Evolutionary conservation across 2,113 vertebrate species (phyloP).

Genomic region (Gasterosteus nipponicus): DNA sequence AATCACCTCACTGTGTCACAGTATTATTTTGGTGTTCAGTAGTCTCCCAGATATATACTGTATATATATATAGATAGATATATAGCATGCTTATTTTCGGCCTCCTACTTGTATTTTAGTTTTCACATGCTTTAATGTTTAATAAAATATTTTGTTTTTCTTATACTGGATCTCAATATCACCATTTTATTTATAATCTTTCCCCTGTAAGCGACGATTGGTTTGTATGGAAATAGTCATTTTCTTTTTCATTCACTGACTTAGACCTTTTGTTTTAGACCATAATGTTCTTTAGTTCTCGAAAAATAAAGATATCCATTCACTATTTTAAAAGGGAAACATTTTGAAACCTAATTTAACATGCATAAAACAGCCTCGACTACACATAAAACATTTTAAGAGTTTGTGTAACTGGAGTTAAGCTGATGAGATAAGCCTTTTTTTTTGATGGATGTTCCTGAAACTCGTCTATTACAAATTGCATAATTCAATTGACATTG

Average conservation of each 20-base stretch:
- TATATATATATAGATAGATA: too few species aligned
- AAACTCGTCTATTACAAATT: neutral
- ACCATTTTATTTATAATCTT: too few species aligned
- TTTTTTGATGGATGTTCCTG: neutral
- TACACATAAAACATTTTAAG: neutral
- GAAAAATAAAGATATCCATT: too few species aligned
- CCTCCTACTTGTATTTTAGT: neutral
- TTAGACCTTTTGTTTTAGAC: conserved; percentile 2
- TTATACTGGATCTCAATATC: neutral
- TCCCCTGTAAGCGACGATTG: too few species aligned
- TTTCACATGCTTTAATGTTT: neutral
- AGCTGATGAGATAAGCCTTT: conserved; percentile 4
- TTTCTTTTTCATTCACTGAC: neutral
- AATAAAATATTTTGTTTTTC: neutral
- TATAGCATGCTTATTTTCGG: neutral
- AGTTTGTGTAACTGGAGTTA: neutral
- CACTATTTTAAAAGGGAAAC: neutral
- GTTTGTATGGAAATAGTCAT: too few species aligned
- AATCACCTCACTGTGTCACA: neutral
- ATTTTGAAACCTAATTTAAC: neutral
- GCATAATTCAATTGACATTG: neutral
- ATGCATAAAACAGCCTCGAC: neutral
- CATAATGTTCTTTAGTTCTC: neutral
- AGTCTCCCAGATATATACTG: neutral
- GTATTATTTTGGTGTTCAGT: conserved; percentile 12